Evolutionary conservation across 2,797 vertebrate genomes (phyloP).

Genomic region (Novumbra hubbsi): DNA sequence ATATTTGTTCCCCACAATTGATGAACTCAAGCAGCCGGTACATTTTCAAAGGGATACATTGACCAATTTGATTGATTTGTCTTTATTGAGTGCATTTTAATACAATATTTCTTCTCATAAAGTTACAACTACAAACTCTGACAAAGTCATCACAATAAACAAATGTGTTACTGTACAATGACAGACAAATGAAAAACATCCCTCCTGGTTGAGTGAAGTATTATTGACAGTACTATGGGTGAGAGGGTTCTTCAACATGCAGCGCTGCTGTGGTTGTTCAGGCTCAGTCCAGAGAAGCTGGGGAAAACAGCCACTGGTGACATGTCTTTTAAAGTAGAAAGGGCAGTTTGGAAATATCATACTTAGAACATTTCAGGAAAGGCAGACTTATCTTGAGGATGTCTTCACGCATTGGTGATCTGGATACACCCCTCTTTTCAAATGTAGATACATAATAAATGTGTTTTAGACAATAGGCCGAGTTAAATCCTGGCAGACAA

Average conservation of each 20-base stretch:
- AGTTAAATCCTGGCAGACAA: not conserved
- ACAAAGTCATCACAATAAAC: conserved; percentile 43
- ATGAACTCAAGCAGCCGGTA: not conserved
- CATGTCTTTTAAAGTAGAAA: not conserved
- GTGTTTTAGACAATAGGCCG: not conserved
- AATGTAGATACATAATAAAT: not conserved
- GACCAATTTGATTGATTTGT: conserved; percentile 19
- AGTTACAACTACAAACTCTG: conserved; percentile 40
- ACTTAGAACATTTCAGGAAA: not conserved
- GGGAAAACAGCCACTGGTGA: not conserved
- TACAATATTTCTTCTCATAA: conserved; percentile 39
- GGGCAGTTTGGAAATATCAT: not conserved
- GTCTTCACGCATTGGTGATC: not conserved
- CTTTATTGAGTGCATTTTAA: conserved; percentile 47
- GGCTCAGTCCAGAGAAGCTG: not conserved
- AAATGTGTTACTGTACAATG: conserved; percentile 35
- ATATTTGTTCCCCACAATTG: not conserved
- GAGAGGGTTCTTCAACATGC: not conserved
- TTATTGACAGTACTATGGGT: conserved; percentile 33
- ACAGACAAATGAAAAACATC: conserved; percentile 15
- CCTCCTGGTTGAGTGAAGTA: conserved; percentile 16
- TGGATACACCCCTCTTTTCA: not conserved
- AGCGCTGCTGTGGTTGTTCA: not conserved
- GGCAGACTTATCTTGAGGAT: not conserved
- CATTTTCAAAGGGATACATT: not conserved